Base-by-base conservation (phyloP, 2,888 invertebrate genomes). In the Leistus spinibarbis region DNA sequence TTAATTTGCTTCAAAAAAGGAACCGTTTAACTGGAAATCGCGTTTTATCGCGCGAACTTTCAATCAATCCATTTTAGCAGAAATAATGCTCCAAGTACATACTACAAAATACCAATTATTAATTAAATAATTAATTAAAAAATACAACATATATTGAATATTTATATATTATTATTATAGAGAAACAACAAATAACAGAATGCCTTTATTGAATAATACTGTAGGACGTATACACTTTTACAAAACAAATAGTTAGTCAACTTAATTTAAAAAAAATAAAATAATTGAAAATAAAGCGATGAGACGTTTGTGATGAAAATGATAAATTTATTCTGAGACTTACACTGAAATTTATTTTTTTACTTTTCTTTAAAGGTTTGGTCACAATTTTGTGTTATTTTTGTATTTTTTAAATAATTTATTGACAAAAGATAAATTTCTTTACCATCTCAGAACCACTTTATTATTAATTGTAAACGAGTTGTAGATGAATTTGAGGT, bases 201-300 rank as follows among this genome's bases (percentile, higher is more conserved):
- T 85, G 85, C 85, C 85, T 85, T 82, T 85, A 85, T 84, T 83
- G 83, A 85, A 84, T 83, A 84, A 85, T 84, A 85, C 83, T 84
- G 85, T 85, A 85, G 85, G 79, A 84, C 82, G 84, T 85, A 85
- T 85, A 84, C 84, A 85, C 85, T 85, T 85, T 85, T 85, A 85
- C 85, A 85, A 83, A 82, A 80, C 79, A 82, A 79, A 80, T 83
- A 83, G 83, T 79, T 79, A 80, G 80, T 81, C 82, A 40, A 40
- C 82, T 84, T 84, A 82, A 83, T 84, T 84, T 84, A 80, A 82
- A 78, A 40, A 27, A 40, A 40, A 40, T 5, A 10, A 10, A 5
- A 3, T 10, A 40, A 40, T 40, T 10, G 13, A 40, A 79, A 81
- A 40, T 75, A 75, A n/a, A 75, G 75, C 69, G 75, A 75, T 64